Percentiles rank a stretch among this genome's conserved stretches.
Evolutionary conservation across 2,113 vertebrate species (phyloP).

Genomic region (Felis chaus): DNA sequence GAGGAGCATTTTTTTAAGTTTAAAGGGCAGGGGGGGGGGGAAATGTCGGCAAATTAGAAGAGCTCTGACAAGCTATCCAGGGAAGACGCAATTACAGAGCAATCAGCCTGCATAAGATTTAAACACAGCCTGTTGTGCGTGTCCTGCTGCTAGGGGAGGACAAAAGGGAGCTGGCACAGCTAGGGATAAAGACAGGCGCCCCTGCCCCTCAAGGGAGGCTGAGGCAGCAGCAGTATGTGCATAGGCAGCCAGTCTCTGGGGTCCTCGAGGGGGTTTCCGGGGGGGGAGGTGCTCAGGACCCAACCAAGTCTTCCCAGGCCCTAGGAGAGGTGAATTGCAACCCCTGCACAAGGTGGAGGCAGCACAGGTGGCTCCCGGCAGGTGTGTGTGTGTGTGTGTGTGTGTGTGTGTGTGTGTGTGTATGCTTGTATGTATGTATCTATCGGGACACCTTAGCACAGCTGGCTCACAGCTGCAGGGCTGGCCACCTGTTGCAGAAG

Average conservation of each 20-base stretch:
- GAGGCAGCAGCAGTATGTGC: rapidly evolving
- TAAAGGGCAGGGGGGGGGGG: not conserved
- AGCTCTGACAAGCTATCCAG: slow-evolving; percentile 5
- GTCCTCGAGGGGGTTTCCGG: not conserved
- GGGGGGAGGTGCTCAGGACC: not conserved
- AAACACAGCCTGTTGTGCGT: slow-evolving; percentile 27
- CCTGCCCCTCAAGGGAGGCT: rapidly evolving
- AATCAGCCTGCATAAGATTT: not conserved
- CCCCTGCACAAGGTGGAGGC: not conserved
- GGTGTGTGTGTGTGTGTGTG: not conserved
- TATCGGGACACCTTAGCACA: not conserved
- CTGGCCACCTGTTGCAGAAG: not conserved
- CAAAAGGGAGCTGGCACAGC: not conserved
- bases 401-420: not conserved
- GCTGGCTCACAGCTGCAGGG: not conserved
- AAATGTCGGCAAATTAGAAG: slow-evolving; percentile 38
- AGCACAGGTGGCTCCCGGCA: not conserved
- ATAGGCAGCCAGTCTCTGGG: not conserved
- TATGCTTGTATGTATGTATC: not conserved
- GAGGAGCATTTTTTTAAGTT: slow-evolving; percentile 17
- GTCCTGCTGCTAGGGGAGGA: not conserved
- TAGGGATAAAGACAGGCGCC: not conserved
- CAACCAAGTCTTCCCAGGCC: rapidly evolving
- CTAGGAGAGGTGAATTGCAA: too few relatives aligned
- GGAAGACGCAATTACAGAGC: slow-evolving; percentile 47